phyloP scores from a whole-genome alignment of 2,888 invertebrate genomes.

The Cephus pygmeus region DNA sequence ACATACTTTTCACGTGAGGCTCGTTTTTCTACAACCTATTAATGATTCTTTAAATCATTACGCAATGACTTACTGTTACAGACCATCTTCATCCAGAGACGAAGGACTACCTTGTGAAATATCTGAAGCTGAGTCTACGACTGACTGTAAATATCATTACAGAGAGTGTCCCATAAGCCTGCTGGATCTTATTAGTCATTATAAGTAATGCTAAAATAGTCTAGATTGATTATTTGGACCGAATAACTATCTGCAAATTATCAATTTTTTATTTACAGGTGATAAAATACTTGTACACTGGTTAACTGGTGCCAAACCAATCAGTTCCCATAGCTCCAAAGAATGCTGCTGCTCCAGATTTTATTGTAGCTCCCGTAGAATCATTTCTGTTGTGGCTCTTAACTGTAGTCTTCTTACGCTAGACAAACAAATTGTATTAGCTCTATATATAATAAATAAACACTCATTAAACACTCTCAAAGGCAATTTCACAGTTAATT shows the following conservation, averaged over 20 bases:
- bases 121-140: constrained; percentile 69
- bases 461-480: neutral
- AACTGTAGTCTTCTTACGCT: constrained; percentile 68
- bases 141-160: constrained; percentile 66
- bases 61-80: constrained; percentile 53
- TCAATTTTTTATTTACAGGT: neutral
- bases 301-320: constrained; percentile 75
- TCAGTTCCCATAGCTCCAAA: constrained; percentile 86
- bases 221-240: neutral
- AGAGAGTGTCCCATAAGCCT: constrained; percentile 68
- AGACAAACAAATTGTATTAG: constrained; percentile 27
- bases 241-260: neutral
- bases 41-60: neutral
- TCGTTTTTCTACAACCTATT: neutral
- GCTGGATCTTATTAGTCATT: constrained; percentile 66
- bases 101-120: constrained; percentile 69
- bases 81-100: constrained; percentile 71
- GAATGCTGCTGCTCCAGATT: constrained; percentile 83
- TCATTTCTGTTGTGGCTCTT: constrained; percentile 63
- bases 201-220: neutral
- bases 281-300: constrained; percentile 6
- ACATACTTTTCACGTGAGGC: constrained; percentile 77
- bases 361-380: constrained; percentile 69
- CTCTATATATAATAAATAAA: neutral
- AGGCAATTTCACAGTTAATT: neutral